Evolutionary conservation across 1,140 invertebrate genomes (phyloP).

Genomic region (Lineus longissimus): DNA sequence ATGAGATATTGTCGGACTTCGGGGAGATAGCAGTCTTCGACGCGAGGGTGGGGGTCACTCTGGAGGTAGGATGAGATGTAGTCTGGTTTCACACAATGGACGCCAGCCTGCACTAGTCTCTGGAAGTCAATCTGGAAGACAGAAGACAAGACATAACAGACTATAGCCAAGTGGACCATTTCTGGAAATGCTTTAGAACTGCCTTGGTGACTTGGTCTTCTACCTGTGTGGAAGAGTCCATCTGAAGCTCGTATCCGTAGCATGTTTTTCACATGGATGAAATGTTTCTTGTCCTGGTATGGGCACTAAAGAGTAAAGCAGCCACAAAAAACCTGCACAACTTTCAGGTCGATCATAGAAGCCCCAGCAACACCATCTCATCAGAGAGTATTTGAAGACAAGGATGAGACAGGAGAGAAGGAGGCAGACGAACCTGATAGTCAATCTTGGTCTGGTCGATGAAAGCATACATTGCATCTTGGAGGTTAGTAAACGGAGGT

Average conservation of each 20-base stretch:
- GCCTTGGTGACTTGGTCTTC: too few relatives aligned
- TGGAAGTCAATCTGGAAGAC: conserved; percentile 55
- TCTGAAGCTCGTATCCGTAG: too few relatives aligned
- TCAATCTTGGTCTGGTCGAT: conserved; percentile 55
- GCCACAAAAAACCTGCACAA: too few relatives aligned
- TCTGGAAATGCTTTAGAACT: too few relatives aligned
- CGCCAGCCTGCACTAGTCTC: conserved; percentile 44
- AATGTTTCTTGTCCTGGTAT: too few relatives aligned
- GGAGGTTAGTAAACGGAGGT: conserved; percentile 34
- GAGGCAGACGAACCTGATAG: background rate
- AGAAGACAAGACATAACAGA: background rate
- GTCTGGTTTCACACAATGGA: conserved; percentile 59
- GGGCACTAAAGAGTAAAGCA: too few relatives aligned
- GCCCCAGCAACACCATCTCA: too few relatives aligned
- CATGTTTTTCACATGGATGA: too few relatives aligned
- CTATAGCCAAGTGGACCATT: background rate
- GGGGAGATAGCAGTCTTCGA: conserved; percentile 44
- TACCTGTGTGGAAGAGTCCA: too few relatives aligned
- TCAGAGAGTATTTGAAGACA: too few relatives aligned
- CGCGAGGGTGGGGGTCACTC: conserved; percentile 46
- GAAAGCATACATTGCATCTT: conserved; percentile 60
- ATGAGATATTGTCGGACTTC: conserved; percentile 26
- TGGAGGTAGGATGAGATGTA: conserved; percentile 59
- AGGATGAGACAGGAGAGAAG: too few relatives aligned
- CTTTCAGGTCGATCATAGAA: too few relatives aligned